phyloP scores from a whole-genome alignment of 2,797 vertebrate genomes.

The Pyrrhura leucotis region DNA sequence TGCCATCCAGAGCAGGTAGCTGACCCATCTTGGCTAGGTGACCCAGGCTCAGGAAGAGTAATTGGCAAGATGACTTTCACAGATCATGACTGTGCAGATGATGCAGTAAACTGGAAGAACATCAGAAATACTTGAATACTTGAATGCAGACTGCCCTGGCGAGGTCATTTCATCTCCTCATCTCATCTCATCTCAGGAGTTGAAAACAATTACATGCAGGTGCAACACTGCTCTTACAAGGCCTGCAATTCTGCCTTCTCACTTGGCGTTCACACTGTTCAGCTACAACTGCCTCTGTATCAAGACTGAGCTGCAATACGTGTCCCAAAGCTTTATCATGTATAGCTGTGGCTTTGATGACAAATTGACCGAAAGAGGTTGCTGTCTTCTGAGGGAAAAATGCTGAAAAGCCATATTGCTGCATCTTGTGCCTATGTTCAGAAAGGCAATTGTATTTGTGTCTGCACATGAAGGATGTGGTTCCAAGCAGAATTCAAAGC shows the following conservation, averaged over 20 bases:
- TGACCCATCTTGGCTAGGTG: background rate
- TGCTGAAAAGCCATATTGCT: background rate
- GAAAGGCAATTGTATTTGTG: background rate
- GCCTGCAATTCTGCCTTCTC: background rate
- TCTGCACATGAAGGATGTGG: background rate
- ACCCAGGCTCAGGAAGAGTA: background rate
- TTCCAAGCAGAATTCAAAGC: background rate
- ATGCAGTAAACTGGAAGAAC: background rate
- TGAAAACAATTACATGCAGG: background rate
- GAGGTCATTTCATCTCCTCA: background rate
- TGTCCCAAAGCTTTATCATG: background rate
- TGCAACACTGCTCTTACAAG: background rate
- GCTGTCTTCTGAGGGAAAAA: background rate
- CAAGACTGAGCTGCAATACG: background rate
- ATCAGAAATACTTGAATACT: background rate
- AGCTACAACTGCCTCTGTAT: background rate
- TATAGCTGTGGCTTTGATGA: background rate
- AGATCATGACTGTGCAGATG: background rate
- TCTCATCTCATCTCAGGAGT: background rate
- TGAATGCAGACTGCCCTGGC: background rate
- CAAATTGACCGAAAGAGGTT: background rate
- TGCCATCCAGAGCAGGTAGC: background rate
- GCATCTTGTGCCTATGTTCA: background rate
- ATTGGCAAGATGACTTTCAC: background rate
- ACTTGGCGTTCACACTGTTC: accelerated